These are phyloP conservation scores for Oenanthe melanoleuca DNA, from an alignment of 2,113 vertebrate species.

Conservation along the genomic window DNA sequence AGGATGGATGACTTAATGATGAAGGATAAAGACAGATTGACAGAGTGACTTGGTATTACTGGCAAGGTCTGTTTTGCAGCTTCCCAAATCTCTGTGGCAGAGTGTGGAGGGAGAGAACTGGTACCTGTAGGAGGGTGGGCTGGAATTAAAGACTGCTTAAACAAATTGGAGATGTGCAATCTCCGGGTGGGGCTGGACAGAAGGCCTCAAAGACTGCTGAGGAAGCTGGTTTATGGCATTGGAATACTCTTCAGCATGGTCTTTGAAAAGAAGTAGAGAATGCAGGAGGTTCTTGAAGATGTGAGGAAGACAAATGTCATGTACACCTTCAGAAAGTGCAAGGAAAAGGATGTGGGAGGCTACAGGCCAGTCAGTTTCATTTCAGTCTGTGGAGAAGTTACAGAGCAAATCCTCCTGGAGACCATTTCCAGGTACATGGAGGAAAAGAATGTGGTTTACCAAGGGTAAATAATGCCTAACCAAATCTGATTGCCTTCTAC, in stretches of 20 bases:
- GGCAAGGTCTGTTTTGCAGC: background rate
- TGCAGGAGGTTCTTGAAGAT: background rate
- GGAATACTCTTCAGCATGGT: background rate
- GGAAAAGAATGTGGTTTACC: background rate
- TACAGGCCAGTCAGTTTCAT: background rate
- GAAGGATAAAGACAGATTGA: background rate
- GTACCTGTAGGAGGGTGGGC: background rate
- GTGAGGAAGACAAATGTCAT: background rate
- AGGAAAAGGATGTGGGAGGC: background rate
- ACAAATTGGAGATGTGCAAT: background rate
- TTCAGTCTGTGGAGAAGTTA: background rate
- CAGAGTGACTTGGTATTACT: background rate
- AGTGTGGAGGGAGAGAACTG: background rate
- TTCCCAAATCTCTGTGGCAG: background rate
- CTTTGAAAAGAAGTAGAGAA: background rate
- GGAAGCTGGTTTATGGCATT: background rate
- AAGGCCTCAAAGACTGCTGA: background rate
- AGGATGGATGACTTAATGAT: background rate
- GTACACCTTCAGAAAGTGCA: background rate
- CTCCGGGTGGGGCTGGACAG: background rate
- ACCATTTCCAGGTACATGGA: background rate
- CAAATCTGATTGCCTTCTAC: background rate
- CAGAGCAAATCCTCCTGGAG: background rate
- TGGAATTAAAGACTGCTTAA: background rate
- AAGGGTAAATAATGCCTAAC: background rate